phyloP scores from a whole-genome alignment of 2,888 invertebrate genomes.

The Dolichopus griseipennis region DNA sequence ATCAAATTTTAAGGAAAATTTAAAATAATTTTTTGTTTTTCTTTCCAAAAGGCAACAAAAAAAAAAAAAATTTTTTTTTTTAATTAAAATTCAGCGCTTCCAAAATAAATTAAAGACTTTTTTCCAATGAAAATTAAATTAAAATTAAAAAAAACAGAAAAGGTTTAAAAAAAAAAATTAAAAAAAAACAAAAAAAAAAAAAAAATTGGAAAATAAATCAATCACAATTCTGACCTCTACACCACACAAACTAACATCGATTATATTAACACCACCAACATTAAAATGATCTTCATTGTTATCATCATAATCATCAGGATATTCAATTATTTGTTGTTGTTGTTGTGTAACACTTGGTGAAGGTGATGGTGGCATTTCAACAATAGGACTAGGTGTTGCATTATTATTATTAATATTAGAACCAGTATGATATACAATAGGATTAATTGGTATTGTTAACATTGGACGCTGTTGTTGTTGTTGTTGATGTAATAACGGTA shows the following conservation, averaged over 20 bases:
- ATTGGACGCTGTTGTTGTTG: slow-evolving; percentile 1
- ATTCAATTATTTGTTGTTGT: slow-evolving; percentile 58
- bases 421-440: not conserved
- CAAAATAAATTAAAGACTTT: too few species aligned
- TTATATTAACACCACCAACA: slow-evolving; percentile 21
- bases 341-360: slow-evolving; percentile 46
- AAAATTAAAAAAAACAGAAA: slow-evolving; percentile 16
- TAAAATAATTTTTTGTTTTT: too few species aligned
- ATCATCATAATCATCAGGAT: slow-evolving; percentile 52
- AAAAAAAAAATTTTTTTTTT: slow-evolving; percentile 14
- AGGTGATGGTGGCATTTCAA: slow-evolving; percentile 56
- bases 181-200: slow-evolving; percentile 22
- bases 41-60: slow-evolving; percentile 13
- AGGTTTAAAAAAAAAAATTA: slow-evolving; percentile 18
- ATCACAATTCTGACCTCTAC: slow-evolving; percentile 42
- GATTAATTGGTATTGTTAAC: slow-evolving; percentile 1
- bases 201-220: slow-evolving; percentile 26
- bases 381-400: slow-evolving; percentile 51
- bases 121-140: not conserved
- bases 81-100: too few species aligned
- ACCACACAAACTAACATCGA: slow-evolving; percentile 40
- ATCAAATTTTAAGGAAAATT: not conserved
- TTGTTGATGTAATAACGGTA: slow-evolving; percentile 17
- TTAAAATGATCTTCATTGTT: not conserved
- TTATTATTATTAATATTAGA: slow-evolving; percentile 19